A percentile compares a stretch with the other conserved stretches of the same genome.
These are phyloP conservation scores for Lutjanus campechanus DNA, from an alignment of 2,797 vertebrate genomes.

Conservation along the genomic window DNA sequence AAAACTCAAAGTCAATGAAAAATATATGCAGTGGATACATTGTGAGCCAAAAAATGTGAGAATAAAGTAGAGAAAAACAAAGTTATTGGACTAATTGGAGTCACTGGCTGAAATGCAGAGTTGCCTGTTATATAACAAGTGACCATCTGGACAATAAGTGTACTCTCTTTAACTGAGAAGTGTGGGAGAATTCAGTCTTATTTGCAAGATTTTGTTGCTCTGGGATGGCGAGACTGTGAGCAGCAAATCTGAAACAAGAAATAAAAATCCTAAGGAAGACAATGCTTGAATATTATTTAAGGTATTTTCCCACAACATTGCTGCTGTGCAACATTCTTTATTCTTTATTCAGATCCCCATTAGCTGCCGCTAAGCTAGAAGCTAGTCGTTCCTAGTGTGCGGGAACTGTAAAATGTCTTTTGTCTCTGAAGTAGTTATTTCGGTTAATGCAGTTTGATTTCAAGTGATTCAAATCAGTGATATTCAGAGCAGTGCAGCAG, in stretches of 20 bases:
- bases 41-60: slow-evolving; percentile 3
- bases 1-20: neutral
- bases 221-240: slow-evolving; percentile 12
- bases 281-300: slow-evolving; percentile 24
- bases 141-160: slow-evolving; percentile 46
- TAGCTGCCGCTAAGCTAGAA: no score
- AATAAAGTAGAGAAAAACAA: neutral
- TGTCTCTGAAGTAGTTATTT: slow-evolving; percentile 11
- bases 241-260: slow-evolving; percentile 6
- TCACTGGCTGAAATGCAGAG: slow-evolving; percentile 25
- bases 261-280: slow-evolving; percentile 11
- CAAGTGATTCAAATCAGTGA: slow-evolving; percentile 25
- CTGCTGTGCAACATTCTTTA: neutral
- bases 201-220: slow-evolving; percentile 30
- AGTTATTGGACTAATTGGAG: slow-evolving; percentile 1
- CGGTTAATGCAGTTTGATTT: slow-evolving; percentile 35
- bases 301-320: slow-evolving; percentile 22
- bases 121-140: slow-evolving; percentile 40
- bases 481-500: slow-evolving; percentile 37
- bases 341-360: no score
- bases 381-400: neutral
- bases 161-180: slow-evolving; percentile 4
- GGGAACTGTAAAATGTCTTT: slow-evolving; percentile 27
- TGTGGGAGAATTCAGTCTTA: slow-evolving; percentile 15
- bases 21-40: neutral